Percentiles rank a stretch among this genome's conserved stretches.
These are phyloP conservation scores for Grammomys surdaster DNA, from an alignment of 2,113 vertebrate species.

Conservation along the genomic window DNA sequence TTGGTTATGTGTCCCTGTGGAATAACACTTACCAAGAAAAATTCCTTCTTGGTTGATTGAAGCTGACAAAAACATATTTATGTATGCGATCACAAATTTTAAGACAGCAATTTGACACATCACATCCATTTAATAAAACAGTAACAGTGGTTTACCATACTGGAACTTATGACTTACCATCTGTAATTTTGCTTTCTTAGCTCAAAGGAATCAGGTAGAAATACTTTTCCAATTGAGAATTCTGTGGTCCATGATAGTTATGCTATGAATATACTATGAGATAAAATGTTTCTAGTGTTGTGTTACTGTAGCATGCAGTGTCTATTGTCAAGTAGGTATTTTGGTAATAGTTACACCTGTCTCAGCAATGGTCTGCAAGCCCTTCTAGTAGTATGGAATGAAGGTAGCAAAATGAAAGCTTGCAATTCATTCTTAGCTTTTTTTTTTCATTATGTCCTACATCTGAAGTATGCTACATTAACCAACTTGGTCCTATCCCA, in stretches of 20 bases:
- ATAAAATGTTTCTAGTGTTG: background rate
- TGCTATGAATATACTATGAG: background rate
- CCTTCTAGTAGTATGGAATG: background rate
- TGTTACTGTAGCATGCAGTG: background rate
- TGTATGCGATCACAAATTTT: background rate
- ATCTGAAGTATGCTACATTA: background rate
- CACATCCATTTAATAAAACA: background rate
- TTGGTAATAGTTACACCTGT: background rate
- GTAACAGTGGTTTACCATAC: background rate
- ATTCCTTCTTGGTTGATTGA: background rate
- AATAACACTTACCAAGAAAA: background rate
- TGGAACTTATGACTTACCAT: background rate
- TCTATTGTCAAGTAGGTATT: no score
- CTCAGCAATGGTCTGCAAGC: fast-evolving
- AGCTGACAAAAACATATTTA: background rate
- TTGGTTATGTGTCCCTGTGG: background rate
- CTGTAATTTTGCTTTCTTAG: background rate
- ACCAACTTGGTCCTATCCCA: background rate
- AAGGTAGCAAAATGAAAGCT: background rate
- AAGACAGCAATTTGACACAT: background rate
- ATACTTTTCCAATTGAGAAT: background rate
- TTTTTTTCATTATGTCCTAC: background rate
- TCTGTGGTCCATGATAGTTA: background rate
- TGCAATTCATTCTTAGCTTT: background rate
- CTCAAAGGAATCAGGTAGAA: background rate